Base-by-base conservation (phyloP, 1,140 invertebrate genomes). In the Acyrthosiphon pisum region DNA sequence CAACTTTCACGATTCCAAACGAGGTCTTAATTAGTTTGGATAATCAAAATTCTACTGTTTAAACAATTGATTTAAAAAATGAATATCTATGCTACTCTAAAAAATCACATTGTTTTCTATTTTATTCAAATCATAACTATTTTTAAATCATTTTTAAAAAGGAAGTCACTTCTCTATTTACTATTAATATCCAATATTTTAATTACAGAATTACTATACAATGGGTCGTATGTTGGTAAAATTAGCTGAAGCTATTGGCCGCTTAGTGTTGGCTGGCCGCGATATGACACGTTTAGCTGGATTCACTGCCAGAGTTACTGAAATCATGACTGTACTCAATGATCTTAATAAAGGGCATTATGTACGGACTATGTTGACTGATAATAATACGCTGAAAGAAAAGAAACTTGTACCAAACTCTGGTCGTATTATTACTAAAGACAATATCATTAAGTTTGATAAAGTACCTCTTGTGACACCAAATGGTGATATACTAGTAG, bases 171-270 rank as follows among this genome's bases (percentile, higher is more conserved):
- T 30, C 30, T 68, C 30, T 68, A n/a, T 68, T n/a, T 68, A n/a
- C 14, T 68, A n/a, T 76, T 76, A 76, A 76, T 76, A 76, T 76
- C 1, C 1, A 89, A 81, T 86, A 35, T 18, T 26, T 35, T 26
- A 81, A 83, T 96, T 96, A 44, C 95, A 97, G 95, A 96, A 98
- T 94, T 99, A 99, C 95, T 99, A 99, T 95, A 99, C 98, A 26
- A 98, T 98, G 95, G 99, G 99, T 0, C 96, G 99, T 30, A 99
- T 99, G 99, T 96, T 99, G 94, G 97, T 99, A 6, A 99, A 99
- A 95, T 96, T 99, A 95, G 99, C 99, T 2, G 98, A 99, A 96
- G 99, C 99, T 50, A 98, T 99, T 94, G 99, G 99, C 18, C 96
- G 99, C 83, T 95, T 99, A 44, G 98, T 99, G 14, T 95, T 99